Conservation (phyloP, 2,888 invertebrate species). For the Parasteatoda lunata region DNA sequence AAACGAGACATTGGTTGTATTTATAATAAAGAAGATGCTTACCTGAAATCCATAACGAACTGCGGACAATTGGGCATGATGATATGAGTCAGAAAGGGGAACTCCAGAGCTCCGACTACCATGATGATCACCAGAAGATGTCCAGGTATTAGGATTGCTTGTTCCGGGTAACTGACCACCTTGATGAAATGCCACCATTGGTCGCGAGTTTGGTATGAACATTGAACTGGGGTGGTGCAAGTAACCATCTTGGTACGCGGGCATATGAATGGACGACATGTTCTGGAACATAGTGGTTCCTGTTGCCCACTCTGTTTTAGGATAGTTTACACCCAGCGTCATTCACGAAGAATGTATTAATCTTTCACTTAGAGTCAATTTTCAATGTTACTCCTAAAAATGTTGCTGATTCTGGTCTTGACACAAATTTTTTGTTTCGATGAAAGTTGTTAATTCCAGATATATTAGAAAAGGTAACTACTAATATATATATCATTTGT, state of each 20-base stretch:
- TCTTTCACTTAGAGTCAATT: not conserved
- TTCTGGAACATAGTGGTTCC: conserved; percentile 60
- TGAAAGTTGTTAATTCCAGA: no score
- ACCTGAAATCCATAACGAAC: conserved; percentile 58
- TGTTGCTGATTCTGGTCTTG: no score
- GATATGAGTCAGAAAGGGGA: conserved; percentile 39
- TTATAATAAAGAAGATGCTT: not conserved
- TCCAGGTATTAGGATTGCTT: conserved; percentile 11
- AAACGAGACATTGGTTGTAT: no score
- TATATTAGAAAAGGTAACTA: no score
- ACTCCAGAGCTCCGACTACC: conserved; percentile 22
- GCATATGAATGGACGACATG: conserved; percentile 56
- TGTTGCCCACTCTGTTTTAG: conserved; percentile 32
- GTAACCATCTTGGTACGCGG: conserved; percentile 51
- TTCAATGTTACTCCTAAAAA: no score
- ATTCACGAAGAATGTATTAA: conserved; percentile 21
- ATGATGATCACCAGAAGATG: conserved; percentile 6
- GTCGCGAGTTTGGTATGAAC: conserved; percentile 50
- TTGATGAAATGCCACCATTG: conserved; percentile 51
- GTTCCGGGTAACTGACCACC: conserved; percentile 40
- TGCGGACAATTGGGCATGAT: conserved; percentile 47
- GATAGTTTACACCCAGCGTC: conserved; percentile 39
- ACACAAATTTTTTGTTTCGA: no score
- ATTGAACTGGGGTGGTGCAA: conserved; percentile 45
- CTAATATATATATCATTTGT: no score